phyloP scores from a whole-genome alignment of 2,113 vertebrate species.

The Struthio camelus region DNA sequence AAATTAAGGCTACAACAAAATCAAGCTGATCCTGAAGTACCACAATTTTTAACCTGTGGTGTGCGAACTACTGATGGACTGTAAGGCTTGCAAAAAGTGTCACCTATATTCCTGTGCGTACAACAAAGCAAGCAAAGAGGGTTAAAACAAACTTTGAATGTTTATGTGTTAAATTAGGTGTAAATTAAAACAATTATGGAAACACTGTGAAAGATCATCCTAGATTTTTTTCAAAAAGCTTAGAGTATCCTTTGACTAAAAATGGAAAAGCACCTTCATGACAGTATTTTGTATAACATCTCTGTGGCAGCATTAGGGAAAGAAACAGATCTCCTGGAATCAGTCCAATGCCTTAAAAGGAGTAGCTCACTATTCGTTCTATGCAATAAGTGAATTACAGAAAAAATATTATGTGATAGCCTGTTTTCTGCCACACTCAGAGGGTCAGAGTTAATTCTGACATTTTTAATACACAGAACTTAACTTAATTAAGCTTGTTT shows the following conservation, averaged over 20 bases:
- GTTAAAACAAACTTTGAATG: background rate
- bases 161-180: background rate
- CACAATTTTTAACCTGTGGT: background rate
- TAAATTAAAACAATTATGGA: background rate
- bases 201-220: background rate
- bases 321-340: constrained; percentile 22
- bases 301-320: background rate
- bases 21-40: background rate
- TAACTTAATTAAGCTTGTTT: constrained; percentile 53
- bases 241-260: background rate
- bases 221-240: background rate
- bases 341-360: background rate
- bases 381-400: background rate
- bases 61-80: background rate
- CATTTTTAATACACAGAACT: constrained; percentile 32
- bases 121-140: background rate
- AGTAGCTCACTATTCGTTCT: background rate
- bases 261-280: background rate
- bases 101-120: background rate
- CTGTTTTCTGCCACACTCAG: constrained; percentile 16
- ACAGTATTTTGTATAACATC: background rate
- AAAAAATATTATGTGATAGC: constrained; percentile 1
- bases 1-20: background rate
- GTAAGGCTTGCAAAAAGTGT: background rate
- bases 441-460: constrained; percentile 43